A percentile compares a stretch with the other conserved stretches of the same genome.
phyloP scores from a whole-genome alignment of 1,140 invertebrate genomes.

The Neodiprion pinetum region DNA sequence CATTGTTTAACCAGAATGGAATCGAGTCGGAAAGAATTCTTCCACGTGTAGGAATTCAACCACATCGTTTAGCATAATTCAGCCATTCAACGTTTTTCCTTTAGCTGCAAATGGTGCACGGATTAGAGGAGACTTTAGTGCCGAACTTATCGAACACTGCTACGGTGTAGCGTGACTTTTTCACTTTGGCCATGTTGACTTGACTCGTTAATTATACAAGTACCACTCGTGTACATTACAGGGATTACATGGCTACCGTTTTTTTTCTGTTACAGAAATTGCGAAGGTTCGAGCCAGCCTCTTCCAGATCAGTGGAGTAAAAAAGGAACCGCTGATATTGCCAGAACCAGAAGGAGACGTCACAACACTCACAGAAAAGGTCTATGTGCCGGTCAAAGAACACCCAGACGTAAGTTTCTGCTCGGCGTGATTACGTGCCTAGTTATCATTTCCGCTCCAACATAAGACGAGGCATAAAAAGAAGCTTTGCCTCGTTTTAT shows the following conservation, averaged over 20 bases:
- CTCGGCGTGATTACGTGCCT: background rate
- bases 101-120: background rate
- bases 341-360: constrained; percentile 93
- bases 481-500: background rate
- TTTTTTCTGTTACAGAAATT: constrained; percentile 89
- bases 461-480: background rate
- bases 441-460: constrained; percentile 12
- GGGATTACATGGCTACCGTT: constrained; percentile 25
- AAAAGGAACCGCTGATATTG: constrained; percentile 90
- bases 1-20: no score
- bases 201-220: background rate
- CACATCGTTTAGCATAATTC: no score
- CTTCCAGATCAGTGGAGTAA: constrained; percentile 97
- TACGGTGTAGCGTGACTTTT: no score
- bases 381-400: constrained; percentile 99
- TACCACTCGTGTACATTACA: background rate
- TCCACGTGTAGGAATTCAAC: no score
- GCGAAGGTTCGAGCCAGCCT: constrained; percentile 95
- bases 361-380: constrained; percentile 96
- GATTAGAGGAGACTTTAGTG: background rate
- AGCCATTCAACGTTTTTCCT: no score
- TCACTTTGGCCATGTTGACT: no score
- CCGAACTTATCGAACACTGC: background rate
- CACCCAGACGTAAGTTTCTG: constrained; percentile 95
- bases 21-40: no score